phyloP scores from a whole-genome alignment of 2,113 vertebrate genomes.

The Ceyx cyanopectus region DNA sequence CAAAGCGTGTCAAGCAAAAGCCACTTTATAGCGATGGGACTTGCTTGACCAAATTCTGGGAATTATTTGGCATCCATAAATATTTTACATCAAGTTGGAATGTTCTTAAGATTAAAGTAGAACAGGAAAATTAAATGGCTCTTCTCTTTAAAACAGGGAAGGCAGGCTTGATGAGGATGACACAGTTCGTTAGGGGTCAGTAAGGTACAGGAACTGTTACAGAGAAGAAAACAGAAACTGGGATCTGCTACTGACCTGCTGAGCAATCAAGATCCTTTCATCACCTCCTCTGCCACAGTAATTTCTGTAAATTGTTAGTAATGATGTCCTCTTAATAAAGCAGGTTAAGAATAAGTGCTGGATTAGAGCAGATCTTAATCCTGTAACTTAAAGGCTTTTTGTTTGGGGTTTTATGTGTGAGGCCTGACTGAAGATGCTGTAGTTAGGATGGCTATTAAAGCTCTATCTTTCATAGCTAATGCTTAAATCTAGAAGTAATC shows the following conservation, averaged over 20 bases:
- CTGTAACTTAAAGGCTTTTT: conserved; percentile 38
- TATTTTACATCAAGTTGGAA: not conserved
- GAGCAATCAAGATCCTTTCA: conserved; percentile 12
- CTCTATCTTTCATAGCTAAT: not conserved
- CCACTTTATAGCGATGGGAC: not conserved
- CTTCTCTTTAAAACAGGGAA: not conserved
- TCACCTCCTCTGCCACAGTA: conserved; percentile 44
- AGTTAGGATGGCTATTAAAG: not conserved
- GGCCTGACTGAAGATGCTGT: not conserved
- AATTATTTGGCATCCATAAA: not conserved
- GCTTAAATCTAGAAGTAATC: not conserved
- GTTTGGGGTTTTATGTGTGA: not conserved
- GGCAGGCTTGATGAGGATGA: not conserved
- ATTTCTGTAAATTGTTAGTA: conserved; percentile 47
- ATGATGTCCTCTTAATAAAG: conserved; percentile 53
- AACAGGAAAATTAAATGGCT: not conserved
- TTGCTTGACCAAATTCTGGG: not conserved
- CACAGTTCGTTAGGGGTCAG: conserved; percentile 15
- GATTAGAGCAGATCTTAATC: conserved; percentile 44
- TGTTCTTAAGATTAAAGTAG: not conserved
- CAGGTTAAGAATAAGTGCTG: conserved; percentile 32
- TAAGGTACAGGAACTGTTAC: conserved; percentile 36
- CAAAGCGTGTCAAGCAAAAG: not conserved
- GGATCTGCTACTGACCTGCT: conserved; percentile 43
- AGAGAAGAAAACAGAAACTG: conserved; percentile 41